Evolutionary conservation across 2,888 invertebrate species (phyloP).

Genomic region (Drosophila paranaensis): DNA sequence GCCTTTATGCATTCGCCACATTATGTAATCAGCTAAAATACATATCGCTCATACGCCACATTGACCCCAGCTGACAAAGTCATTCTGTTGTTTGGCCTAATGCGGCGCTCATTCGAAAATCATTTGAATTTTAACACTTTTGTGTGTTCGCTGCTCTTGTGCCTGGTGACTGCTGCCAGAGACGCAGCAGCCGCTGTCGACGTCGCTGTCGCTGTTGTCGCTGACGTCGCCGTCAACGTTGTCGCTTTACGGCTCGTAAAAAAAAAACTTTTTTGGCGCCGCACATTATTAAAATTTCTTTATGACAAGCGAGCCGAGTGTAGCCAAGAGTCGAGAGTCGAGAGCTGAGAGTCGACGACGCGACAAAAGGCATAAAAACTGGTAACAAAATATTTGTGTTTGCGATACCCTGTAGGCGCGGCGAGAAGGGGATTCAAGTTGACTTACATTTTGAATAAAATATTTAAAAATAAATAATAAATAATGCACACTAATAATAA

Average conservation of each 20-base stretch:
- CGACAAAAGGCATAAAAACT: conserved; percentile 80
- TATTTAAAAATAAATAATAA: neutral
- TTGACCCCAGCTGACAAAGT: conserved; percentile 63
- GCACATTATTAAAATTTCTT: conserved; percentile 81
- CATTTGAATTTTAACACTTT: conserved; percentile 81
- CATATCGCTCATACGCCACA: conserved; percentile 63
- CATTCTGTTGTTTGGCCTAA: conserved; percentile 54
- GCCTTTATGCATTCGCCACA: conserved; percentile 3
- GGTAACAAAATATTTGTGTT: conserved; percentile 78
- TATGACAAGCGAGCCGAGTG: conserved; percentile 70
- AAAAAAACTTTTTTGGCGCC: conserved; percentile 77
- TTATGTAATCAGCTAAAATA: conserved; percentile 55
- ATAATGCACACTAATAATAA: neutral
- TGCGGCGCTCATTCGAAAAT: conserved; percentile 68
- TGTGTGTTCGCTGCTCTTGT: conserved; percentile 31
- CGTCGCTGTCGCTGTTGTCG: conserved; percentile 19
- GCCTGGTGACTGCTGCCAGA: conserved; percentile 23
- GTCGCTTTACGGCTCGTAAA: conserved; percentile 66
- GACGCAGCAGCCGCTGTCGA: conserved; percentile 4
- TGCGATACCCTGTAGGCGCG: conserved; percentile 19
- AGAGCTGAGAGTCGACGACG: conserved; percentile 56
- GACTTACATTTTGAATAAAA: neutral
- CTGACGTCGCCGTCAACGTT: conserved; percentile 21
- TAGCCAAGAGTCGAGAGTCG: conserved; percentile 52
- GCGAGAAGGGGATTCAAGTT: neutral